A percentile compares a stretch with the other conserved stretches of the same genome.
Conservation (phyloP, 2,888 invertebrate genomes). For the Diplolepis rosae region DNA sequence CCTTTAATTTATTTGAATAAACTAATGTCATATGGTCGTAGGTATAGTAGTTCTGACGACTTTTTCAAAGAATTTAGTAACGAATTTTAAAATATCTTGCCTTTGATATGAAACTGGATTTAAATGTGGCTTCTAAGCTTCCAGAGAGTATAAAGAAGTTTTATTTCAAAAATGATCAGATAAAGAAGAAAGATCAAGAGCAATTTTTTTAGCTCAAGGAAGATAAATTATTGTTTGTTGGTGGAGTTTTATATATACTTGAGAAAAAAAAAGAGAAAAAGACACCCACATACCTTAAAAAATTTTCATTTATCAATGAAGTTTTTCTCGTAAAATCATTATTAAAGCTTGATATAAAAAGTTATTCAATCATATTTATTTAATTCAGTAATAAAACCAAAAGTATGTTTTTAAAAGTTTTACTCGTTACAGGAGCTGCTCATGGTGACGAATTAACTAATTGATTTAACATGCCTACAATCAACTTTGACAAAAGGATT, state of each 20-base stretch:
- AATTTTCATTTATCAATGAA: conserved; percentile 75
- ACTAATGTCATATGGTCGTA: too few relatives aligned
- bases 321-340: conserved; percentile 2
- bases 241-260: conserved; percentile 72
- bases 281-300: conserved; percentile 77
- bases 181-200: conserved; percentile 66
- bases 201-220: conserved; percentile 75
- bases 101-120: conserved; percentile 63
- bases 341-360: conserved; percentile 35
- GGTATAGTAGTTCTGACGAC: background rate
- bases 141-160: conserved; percentile 70
- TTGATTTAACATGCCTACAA: conserved; percentile 72
- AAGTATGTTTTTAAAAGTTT: background rate
- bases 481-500: conserved; percentile 26
- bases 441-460: conserved; percentile 80
- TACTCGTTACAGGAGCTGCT: conserved; percentile 73
- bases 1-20: too few relatives aligned
- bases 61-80: conserved; percentile 46
- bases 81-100: conserved; percentile 70
- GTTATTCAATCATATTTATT: background rate
- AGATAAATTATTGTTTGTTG: conserved; percentile 75
- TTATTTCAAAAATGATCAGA: conserved; percentile 74
- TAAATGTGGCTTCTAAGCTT: conserved; percentile 56
- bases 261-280: conserved; percentile 70
- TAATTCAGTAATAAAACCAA: background rate